Evolutionary conservation across 2,888 invertebrate species (phyloP), one percentile per base, ranked within the genome.

Genomic region (Anorthoa munda): DNA sequence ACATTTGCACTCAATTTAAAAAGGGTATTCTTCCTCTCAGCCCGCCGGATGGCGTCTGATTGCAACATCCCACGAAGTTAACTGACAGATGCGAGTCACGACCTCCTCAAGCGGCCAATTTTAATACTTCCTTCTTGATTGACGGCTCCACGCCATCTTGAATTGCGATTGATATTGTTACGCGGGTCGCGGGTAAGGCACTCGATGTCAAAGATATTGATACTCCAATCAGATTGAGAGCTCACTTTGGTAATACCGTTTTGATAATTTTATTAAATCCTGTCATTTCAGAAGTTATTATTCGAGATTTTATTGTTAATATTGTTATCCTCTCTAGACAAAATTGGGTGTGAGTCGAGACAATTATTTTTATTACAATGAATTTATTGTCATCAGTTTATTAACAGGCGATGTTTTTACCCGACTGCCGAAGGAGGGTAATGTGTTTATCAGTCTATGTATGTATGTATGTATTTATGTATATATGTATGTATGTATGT

Each of bases 121-220:
- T 85, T 86, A 86, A 88, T 86, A 87, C 80, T 85, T 80, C 70
- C 66, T 51, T 55, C 56, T 78, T 86, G 87, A 87, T 88, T 87
- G 88, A 87, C 79, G 82, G 66, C 72, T 46, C 66, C 51, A 17
- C 67, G 72, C 74, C 78, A 72, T 77, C 64, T 82, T 77, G 79
- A 55, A 80, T 85, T 75, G 69, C 69, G 71, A 66, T 50, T 69
- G 59, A 48, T 71, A 75, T 75, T 72, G 55, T 55, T 50, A 45
- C 18, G 23, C 21, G 18, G 15, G 55, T 15, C 21, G 26, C n/a
- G 17, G 21, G 17, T 31, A 7, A 39, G 50, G 21, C 53, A 60
- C 63, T 81, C 60, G 58, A 75, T 72, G 50, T 60, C 60, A 45
- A 53, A 66, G 77, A 81, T 81, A 81, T 81, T 81, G 81, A 81